Conservation (phyloP, 2,888 invertebrate genomes). For the Malthinus seriepunctatus region DNA sequence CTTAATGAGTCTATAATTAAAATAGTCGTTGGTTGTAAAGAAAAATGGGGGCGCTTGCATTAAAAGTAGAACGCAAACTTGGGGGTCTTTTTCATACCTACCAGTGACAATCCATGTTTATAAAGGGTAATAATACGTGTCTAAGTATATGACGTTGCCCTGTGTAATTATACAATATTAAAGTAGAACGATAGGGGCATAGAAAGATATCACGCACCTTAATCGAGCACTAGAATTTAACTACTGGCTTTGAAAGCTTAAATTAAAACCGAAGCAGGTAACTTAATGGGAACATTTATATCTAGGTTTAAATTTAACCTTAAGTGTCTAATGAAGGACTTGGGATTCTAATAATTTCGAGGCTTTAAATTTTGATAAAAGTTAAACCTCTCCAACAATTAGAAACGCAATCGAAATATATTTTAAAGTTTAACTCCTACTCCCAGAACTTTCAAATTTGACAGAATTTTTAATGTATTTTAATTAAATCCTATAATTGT, state of each 20-base stretch:
- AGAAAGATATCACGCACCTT: conserved; percentile 21
- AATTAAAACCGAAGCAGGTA: too few relatives aligned
- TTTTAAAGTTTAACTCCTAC: too few relatives aligned
- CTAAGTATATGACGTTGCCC: conserved; percentile 20
- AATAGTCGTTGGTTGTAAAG: neutral
- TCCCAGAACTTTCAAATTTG: too few relatives aligned
- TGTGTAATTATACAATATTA: conserved; percentile 24
- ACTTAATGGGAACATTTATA: too few relatives aligned
- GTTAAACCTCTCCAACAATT: too few relatives aligned
- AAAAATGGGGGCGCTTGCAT: neutral
- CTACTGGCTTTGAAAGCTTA: conserved; percentile 9
- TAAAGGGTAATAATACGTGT: conserved; percentile 18
- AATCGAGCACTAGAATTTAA: conserved; percentile 24
- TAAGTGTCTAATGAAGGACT: too few relatives aligned
- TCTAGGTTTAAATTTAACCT: too few relatives aligned
- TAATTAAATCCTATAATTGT: too few relatives aligned
- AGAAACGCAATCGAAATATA: too few relatives aligned
- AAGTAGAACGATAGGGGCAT: conserved; percentile 21
- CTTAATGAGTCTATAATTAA: conserved; percentile 20
- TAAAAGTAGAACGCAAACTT: neutral
- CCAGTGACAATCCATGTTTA: conserved; percentile 16
- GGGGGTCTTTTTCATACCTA: conserved; percentile 10
- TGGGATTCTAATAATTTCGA: too few relatives aligned
- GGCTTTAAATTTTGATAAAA: too few relatives aligned
- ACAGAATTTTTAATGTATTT: too few relatives aligned